These are phyloP conservation scores for Crotalus helleri DNA, from an alignment of 2,113 vertebrate genomes.

Conservation along the genomic window DNA sequence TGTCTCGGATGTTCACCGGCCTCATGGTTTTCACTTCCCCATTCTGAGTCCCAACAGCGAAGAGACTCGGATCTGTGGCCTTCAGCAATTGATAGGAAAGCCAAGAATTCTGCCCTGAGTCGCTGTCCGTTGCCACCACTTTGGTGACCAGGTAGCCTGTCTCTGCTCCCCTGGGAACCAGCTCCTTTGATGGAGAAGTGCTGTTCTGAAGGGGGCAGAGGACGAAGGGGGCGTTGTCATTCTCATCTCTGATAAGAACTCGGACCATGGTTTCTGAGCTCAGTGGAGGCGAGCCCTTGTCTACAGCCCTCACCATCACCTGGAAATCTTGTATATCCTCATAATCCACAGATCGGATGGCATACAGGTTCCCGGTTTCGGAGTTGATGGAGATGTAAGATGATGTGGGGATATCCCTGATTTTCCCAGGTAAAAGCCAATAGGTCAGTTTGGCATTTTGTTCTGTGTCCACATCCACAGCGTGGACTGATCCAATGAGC, in stretches of 20 bases:
- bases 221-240: no score
- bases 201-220: no score
- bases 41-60: not conserved
- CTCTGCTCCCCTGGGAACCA: slow-evolving; percentile 53
- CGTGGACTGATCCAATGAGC: not conserved
- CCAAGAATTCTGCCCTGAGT: not conserved
- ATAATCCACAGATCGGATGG: no score
- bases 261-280: no score
- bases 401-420: no score
- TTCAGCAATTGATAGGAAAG: not conserved
- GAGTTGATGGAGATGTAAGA: no score
- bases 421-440: no score
- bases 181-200: no score
- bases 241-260: no score
- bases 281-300: no score
- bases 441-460: not conserved
- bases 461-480: not conserved
- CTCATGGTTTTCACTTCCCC: not conserved
- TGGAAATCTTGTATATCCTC: no score
- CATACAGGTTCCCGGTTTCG: not conserved
- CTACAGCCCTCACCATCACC: no score
- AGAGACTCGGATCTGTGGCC: not conserved
- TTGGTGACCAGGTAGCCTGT: slow-evolving; percentile 9
- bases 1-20: slow-evolving; percentile 49
- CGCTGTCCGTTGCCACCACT: not conserved